These are phyloP conservation scores for Poeciliopsis retropinna DNA, from an alignment of 2,113 vertebrate species.

Conservation along the genomic window DNA sequence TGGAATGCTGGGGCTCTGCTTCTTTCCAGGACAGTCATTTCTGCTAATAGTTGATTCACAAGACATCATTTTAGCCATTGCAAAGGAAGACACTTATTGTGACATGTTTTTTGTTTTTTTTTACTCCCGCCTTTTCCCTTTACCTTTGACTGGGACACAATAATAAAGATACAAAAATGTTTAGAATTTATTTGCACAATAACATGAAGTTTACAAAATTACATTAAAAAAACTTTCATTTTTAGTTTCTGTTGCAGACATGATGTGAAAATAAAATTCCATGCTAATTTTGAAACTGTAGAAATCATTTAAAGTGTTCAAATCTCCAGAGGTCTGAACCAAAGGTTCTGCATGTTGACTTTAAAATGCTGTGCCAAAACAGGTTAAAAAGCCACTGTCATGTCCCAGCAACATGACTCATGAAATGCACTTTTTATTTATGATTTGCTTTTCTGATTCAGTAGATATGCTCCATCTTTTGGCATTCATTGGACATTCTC, in stretches of 20 bases:
- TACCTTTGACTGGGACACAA: conserved; percentile 53
- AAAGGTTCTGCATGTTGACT: too few species aligned
- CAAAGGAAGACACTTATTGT: conserved; percentile 33
- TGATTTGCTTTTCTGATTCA: neutral
- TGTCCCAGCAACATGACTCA: neutral
- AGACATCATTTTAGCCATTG: conserved; percentile 56
- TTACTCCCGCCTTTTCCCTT: conserved; percentile 29
- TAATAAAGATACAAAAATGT: conserved; percentile 51
- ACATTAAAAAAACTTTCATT: too few species aligned
- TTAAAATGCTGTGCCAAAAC: too few species aligned
- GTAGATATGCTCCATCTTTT: neutral
- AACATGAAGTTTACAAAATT: neutral
- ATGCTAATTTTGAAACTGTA: too few species aligned
- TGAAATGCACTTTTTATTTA: neutral
- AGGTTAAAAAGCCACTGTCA: too few species aligned
- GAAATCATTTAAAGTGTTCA: too few species aligned
- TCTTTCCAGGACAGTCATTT: conserved; percentile 60
- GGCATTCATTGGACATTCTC: conserved; percentile 8
- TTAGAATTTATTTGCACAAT: conserved; percentile 29
- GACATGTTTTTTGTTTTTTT: conserved; percentile 6
- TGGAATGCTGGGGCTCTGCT: conserved; percentile 48
- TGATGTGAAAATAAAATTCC: too few species aligned
- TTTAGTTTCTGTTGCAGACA: too few species aligned
- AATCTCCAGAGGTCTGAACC: too few species aligned
- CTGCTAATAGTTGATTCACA: conserved; percentile 58